Base-by-base conservation (phyloP, 1,140 invertebrate species). In the Homarus americanus region DNA sequence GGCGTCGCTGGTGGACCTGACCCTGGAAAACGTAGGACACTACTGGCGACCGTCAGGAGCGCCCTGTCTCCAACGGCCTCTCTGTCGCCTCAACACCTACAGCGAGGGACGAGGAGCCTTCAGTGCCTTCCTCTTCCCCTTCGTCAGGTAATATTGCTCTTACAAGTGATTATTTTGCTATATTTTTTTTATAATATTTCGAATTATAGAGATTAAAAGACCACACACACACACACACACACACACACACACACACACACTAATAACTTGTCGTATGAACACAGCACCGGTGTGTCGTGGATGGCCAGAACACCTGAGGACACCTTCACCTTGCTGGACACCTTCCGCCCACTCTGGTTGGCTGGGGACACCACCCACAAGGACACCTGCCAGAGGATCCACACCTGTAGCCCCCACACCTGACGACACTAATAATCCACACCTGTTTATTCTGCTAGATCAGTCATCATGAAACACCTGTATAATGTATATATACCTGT, bases 311-410 rank as follows among this genome's bases (percentile, higher is more conserved):
- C 88, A 17, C 72, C 88, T n/a, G 34, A 82, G 0, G 80, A 90
- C 49, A 38, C 44, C 69, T 76, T 90, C 80, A 53, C 49, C 44
- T 24, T 90, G 0, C 79, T 90, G 69, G 88, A 84, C 5, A 84
- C 53, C 24, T 72, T 90, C 5, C 38, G 88, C 17, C 88, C 88
- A n/a, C 80, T 90, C n/a, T 90, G 88, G 88, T 44, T 90, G 20
- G 41, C 80, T 17, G 79, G 79, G 12, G 32, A 72, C 17, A 58
- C 2, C 24, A 5, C 24, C 80, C 32, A n/a, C 49, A 66, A 9
- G 32, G 82, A 38, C 44, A 40, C 69, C 44, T 90, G 88, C 38
- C 9, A 12, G 1, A 41, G 66, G 3, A 84, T 84, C 41, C 88
- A 90, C 88, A 63, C 72, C 36, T 90, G 88, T 36, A 0, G 32